Conservation (phyloP, 2,113 vertebrate genomes). For the Cacatua alba region DNA sequence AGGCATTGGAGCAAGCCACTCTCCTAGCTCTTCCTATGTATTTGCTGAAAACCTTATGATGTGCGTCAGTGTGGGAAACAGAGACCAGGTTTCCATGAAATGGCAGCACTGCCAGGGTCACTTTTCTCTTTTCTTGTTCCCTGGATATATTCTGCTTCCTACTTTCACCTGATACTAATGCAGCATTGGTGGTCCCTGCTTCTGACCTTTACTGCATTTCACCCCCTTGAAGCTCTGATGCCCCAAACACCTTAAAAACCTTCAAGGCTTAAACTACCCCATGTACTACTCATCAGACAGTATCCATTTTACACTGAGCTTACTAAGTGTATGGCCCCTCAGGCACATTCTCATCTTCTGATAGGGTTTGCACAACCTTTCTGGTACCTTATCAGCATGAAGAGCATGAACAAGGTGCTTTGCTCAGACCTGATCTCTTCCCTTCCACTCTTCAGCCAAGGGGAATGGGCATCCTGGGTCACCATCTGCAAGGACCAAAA, state of each 20-base stretch:
- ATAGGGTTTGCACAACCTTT: constrained; percentile 20
- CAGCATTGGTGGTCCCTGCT: not conserved
- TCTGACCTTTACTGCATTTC: not conserved
- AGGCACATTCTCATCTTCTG: constrained; percentile 48
- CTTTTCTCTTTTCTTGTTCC: not conserved
- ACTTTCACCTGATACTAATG: not conserved
- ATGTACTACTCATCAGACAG: not conserved
- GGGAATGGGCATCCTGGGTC: fast-evolving
- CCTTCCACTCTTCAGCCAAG: not conserved
- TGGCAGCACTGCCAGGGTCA: not conserved
- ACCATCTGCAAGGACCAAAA: not conserved
- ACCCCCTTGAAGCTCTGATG: not conserved
- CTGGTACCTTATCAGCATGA: not conserved
- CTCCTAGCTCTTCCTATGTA: not conserved
- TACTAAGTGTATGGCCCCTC: not conserved
- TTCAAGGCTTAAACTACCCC: not conserved
- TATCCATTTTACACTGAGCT: not conserved
- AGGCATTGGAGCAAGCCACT: not conserved
- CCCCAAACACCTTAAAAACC: not conserved
- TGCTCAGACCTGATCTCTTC: constrained; percentile 39
- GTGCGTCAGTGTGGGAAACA: not conserved
- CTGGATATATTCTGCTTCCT: not conserved
- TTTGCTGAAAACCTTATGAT: not conserved
- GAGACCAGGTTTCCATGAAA: not conserved
- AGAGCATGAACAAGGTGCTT: constrained; percentile 1